Base-by-base conservation (phyloP, 2,797 vertebrate genomes). In the Mus caroli region DNA sequence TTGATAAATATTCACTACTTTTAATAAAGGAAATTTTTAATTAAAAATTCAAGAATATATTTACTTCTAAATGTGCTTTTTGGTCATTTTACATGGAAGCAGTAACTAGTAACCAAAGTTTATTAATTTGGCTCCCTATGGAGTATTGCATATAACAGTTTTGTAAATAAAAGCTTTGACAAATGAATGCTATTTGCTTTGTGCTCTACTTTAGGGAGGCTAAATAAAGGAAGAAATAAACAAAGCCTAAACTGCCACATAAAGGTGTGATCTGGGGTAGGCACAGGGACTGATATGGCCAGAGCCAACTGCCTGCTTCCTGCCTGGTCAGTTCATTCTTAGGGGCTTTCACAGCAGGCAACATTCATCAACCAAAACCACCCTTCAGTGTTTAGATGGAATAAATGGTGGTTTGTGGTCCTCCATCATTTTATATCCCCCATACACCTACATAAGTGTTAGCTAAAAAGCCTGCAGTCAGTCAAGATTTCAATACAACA, bases 21-120 rank as follows among this genome's bases (percentile, higher is more conserved):
- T 89, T 76, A 76, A 46, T 34, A 40, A 77, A 89, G 31, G 12
- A 93, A 78, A 6, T 6, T 15, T 15, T 87, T 76, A 76, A 77
- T 77, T 89, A 7, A 87, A 83, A 56, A 50, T 79, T 94, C 40
- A 90, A 89, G 22, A 89, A 58, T 79, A 9, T 67, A 24, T 89
- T 91, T 94, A 91, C 14, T 22, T 91, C 9, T 84, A 92, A 92
- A 46, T 75, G 73, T 69, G n/a, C 37, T 88, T 85, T 73, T 22
- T 92, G 69, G 50, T 84, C 84, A 96, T 94, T 96, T 96, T 82
- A 92, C 26, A 77, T 2, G 46, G 8, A 80, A 85, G 58, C 37
- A 75, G 54, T 43, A 60, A 90, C 58, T 28, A 91, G 31, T 89
- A 58, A 14, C 43, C 40, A 46, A 37, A 11, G 6, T 79, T 94